These are phyloP conservation scores for Hemichromis elongatus DNA, from an alignment of 2,113 vertebrate species.

Conservation along the genomic window DNA sequence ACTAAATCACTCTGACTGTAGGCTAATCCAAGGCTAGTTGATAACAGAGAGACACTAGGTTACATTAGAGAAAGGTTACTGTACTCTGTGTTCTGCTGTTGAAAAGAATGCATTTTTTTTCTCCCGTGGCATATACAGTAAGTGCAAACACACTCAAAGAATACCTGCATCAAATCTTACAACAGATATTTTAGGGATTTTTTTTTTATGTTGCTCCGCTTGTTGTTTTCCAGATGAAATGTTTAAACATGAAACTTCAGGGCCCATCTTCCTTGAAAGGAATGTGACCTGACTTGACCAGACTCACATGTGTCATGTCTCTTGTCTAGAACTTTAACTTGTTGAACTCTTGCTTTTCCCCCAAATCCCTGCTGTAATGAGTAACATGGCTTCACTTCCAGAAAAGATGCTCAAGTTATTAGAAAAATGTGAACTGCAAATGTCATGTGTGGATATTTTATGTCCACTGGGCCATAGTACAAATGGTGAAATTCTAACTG, in stretches of 20 bases:
- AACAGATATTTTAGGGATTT: neutral
- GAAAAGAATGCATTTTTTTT: neutral
- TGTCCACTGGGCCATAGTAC: neutral
- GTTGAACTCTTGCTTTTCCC: constrained; percentile 67
- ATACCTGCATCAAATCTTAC: neutral
- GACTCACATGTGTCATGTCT: constrained; percentile 64
- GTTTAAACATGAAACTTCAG: constrained; percentile 15
- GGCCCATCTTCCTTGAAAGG: constrained; percentile 46
- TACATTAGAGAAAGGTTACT: neutral
- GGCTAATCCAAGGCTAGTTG: neutral
- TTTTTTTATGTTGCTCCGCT: neutral
- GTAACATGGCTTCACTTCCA: constrained; percentile 79
- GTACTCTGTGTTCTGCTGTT: neutral
- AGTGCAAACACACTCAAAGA: neutral
- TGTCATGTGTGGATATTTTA: constrained; percentile 49
- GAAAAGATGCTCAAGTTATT: constrained; percentile 75
- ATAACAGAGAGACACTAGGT: neutral
- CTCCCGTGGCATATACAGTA: neutral
- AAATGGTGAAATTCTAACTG: neutral
- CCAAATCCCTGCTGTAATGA: constrained; percentile 75
- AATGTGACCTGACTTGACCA: constrained; percentile 66
- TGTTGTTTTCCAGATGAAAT: constrained; percentile 8
- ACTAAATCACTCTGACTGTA: neutral
- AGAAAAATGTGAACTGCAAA: constrained; percentile 64
- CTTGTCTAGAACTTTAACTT: constrained; percentile 71